phyloP scores from a whole-genome alignment of 2,797 vertebrate species.

The Mus minutoides region DNA sequence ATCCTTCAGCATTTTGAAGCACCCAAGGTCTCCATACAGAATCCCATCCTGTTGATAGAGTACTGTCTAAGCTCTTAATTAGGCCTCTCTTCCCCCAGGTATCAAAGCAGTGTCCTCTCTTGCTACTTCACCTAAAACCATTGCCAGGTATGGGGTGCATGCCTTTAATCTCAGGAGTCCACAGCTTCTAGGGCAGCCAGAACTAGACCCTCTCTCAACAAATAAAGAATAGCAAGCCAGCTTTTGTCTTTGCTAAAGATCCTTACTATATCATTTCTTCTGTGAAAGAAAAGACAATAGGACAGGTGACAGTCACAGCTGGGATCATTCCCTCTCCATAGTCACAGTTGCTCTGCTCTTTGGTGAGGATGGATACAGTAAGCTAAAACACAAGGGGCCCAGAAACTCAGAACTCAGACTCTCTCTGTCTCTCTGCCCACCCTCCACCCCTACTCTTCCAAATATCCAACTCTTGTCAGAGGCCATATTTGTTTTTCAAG shows the following conservation, averaged over 20 bases:
- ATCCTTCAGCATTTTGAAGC: not conserved
- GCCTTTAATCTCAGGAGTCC: not conserved
- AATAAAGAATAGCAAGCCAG: not conserved
- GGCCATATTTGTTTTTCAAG: not conserved
- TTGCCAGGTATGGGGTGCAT: not conserved
- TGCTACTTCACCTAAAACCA: not conserved
- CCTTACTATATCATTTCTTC: not conserved
- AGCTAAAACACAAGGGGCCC: not conserved
- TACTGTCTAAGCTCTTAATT: too few species aligned
- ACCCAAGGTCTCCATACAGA: not conserved
- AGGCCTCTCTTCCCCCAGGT: not conserved
- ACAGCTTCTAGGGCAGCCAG: not conserved
- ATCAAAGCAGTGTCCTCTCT: not conserved
- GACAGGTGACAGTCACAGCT: not conserved
- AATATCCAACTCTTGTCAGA: not conserved
- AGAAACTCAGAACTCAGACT: not conserved
- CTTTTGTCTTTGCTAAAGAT: slow-evolving; percentile 8
- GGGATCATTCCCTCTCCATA: not conserved
- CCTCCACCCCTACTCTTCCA: not conserved
- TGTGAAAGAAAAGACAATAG: not conserved
- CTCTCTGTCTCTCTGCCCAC: too few species aligned
- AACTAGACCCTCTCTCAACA: not conserved
- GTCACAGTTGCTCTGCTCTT: not conserved
- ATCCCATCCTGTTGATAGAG: not conserved
- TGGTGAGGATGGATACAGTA: not conserved